Conservation (phyloP, 2,797 vertebrate genomes). For the Dendrocincla tyrannina region DNA sequence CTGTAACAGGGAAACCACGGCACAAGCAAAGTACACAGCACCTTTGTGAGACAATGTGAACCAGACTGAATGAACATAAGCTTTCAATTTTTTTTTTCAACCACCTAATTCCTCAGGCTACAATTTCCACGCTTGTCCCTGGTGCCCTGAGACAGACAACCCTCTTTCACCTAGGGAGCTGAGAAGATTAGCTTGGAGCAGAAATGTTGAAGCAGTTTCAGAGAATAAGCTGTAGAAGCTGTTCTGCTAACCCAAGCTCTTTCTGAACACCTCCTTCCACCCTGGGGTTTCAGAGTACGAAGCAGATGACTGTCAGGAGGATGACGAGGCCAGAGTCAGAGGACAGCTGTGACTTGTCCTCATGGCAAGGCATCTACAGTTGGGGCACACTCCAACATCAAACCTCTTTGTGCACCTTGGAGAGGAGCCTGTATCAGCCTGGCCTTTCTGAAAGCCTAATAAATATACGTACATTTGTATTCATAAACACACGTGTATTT, state of each 20-base stretch:
- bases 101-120: background rate
- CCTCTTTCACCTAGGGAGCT: background rate
- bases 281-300: background rate
- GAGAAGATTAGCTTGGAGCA: background rate
- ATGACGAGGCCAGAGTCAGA: background rate
- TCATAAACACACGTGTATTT: fast-evolving
- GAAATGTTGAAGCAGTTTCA: background rate
- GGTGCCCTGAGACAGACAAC: background rate
- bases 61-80: fast-evolving
- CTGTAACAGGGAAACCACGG: background rate
- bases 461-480: background rate
- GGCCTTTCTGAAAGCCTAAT: background rate
- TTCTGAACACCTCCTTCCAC: background rate
- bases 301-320: background rate
- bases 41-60: background rate
- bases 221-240: background rate
- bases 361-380: background rate
- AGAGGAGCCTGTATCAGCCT: background rate
- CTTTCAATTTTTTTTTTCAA: background rate
- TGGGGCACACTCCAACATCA: background rate
- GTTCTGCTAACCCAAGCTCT: background rate
- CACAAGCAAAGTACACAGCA: background rate
- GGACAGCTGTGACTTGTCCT: background rate
- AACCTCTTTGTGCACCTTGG: background rate
- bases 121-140: background rate